Evolutionary conservation across 2,888 invertebrate species (phyloP).

Genomic region (Nasonia oneida): DNA sequence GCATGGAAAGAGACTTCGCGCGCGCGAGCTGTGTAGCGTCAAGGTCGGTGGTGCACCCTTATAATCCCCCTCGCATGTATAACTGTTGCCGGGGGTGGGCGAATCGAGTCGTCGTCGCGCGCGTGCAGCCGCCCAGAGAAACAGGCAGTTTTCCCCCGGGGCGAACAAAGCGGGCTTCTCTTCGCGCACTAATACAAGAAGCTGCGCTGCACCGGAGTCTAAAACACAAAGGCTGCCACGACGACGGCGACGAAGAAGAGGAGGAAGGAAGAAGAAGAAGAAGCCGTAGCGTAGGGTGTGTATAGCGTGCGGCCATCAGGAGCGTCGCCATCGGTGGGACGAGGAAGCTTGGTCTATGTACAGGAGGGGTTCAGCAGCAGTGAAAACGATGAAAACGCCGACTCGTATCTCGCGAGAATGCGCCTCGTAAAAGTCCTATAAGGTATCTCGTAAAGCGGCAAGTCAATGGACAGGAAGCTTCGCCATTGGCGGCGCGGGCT

Average conservation of each 20-base stretch:
- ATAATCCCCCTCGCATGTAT: background rate
- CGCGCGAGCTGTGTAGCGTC: too few species aligned
- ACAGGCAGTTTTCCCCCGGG: conserved; percentile 43
- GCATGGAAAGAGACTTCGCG: background rate
- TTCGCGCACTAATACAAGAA: conserved; percentile 15
- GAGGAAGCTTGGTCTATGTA: background rate
- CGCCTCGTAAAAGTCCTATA: conserved; percentile 65
- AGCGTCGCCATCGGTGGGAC: background rate
- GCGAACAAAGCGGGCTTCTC: conserved; percentile 21
- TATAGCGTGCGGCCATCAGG: conserved; percentile 35
- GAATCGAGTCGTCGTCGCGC: conserved; percentile 9
- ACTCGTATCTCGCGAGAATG: conserved; percentile 62
- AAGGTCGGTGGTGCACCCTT: background rate
- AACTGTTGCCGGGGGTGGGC: background rate
- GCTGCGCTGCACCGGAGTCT: background rate
- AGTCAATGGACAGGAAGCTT: conserved; percentile 65
- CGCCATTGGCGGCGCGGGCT: conserved; percentile 41
- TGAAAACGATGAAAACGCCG: conserved; percentile 64
- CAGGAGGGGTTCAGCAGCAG: conserved; percentile 41
- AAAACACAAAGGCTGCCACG: background rate
- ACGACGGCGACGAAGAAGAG: background rate
- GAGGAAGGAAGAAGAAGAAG: conserved; percentile 20
- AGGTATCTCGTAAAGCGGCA: conserved; percentile 64
- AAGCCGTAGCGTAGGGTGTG: background rate
- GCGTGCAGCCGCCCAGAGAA: conserved; percentile 4